These are phyloP conservation scores for Colius striatus DNA, from an alignment of 2,113 vertebrate species.

Conservation along the genomic window DNA sequence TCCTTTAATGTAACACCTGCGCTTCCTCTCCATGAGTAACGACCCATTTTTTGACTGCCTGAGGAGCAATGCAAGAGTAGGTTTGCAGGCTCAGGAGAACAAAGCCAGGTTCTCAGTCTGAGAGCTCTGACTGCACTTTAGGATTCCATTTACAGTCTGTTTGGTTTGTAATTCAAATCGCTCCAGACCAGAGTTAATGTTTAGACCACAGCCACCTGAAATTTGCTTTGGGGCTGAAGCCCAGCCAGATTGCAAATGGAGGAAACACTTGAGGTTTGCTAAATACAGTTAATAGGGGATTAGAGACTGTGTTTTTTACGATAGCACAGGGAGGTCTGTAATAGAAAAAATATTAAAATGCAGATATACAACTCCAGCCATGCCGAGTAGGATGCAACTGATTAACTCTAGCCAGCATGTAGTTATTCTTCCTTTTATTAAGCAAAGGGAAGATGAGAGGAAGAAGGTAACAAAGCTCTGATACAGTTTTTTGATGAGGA, in stretches of 20 bases:
- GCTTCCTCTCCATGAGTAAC: conserved; percentile 49
- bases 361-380: conserved; percentile 9
- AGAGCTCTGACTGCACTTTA: conserved; percentile 49
- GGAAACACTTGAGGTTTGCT: conserved; percentile 73
- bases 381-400: neutral
- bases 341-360: conserved; percentile 62
- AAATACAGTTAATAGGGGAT: conserved; percentile 70
- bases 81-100: conserved; percentile 68
- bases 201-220: conserved; percentile 72
- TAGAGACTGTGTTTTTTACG: conserved; percentile 66
- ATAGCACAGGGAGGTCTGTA: conserved; percentile 43
- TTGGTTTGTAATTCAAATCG: conserved; percentile 71
- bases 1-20: conserved; percentile 69
- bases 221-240: conserved; percentile 65
- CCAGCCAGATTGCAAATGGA: conserved; percentile 57
- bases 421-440: neutral
- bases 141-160: conserved; percentile 63
- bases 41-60: conserved; percentile 44
- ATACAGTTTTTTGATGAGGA: neutral
- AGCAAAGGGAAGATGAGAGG: neutral
- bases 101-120: conserved; percentile 60
- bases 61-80: conserved; percentile 29
- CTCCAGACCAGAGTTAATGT: conserved; percentile 63
- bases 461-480: neutral
- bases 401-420: neutral